Base-by-base conservation (phyloP, 2,113 vertebrate species). In the Pterocles gutturalis region DNA sequence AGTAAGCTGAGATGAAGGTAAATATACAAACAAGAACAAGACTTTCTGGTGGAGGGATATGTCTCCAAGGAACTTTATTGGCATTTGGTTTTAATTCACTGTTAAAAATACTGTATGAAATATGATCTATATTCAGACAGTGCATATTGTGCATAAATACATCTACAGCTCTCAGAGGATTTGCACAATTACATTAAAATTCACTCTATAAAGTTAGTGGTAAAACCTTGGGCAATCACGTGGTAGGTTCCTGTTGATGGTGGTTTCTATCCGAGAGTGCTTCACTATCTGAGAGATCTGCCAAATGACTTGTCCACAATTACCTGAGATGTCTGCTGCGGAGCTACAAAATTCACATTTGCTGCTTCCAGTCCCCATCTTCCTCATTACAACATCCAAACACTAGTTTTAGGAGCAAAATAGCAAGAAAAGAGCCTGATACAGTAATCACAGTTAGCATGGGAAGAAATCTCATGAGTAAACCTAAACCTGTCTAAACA, bases 51-150 rank as follows among this genome's bases (percentile, higher is more conserved):
- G 33, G 12, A 78, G 20, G 33, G 17, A 43, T n/a, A 49, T 7
- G 28, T 89, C 55, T 83, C 76, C 60, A 78, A 92, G 66, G 75
- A 54, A 54, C 34, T 95, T 96, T 96, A 79, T 69, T 94, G 61
- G 29, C 65, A 65, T 79, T 60, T 54, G 17, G 13, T 53, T 85
- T 65, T 76, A 75, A 84, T 34, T 41, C 15, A 49, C 48, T 87
- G 18, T 88, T 93, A 82, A 96, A 95, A 96, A 76, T 72, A 75
- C 31, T 43, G 10, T 46, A 77, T 61, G 66, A 93, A 87, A 83
- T 41, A 49, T 13, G 31, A 87, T 62, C 58, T 58, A 53, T 65
- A 86, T 73, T 58, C 54, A 87, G 29, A 57, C 5, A 45, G 24
- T 43, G n/a, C 29, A 72, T 82, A 72, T 62, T 83, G 36, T 69